A percentile compares a stretch with the other conserved stretches of the same genome.
Conservation (phyloP, 2,888 invertebrate genomes). For the Mycalesis mineus region DNA sequence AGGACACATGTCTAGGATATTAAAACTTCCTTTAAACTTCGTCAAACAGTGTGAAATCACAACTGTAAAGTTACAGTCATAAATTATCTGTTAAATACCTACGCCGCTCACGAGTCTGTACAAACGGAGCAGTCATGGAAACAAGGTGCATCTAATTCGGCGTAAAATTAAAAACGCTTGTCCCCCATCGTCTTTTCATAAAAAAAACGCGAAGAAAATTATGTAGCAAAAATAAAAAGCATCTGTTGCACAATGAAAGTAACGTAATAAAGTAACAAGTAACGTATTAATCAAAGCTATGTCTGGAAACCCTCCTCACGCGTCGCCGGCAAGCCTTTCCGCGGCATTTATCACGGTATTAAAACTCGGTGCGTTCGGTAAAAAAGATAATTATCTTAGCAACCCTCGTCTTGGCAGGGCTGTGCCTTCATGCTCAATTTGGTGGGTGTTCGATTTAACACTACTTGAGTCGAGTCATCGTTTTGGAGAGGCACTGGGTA, state of each 20-base stretch:
- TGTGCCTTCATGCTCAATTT: constrained; percentile 36
- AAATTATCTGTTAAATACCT: constrained; percentile 14
- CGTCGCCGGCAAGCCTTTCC: constrained; percentile 75
- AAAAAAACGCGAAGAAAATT: constrained; percentile 44
- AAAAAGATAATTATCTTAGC: constrained; percentile 78
- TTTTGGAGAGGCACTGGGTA: background rate
- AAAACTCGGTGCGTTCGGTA: constrained; percentile 71
- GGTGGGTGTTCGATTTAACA: constrained; percentile 19
- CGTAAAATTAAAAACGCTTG: constrained; percentile 47
- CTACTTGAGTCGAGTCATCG: constrained; percentile 14
- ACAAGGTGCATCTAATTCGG: constrained; percentile 54
- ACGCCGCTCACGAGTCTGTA: constrained; percentile 18
- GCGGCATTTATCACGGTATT: constrained; percentile 77
- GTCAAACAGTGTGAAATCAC: background rate
- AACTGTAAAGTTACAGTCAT: background rate
- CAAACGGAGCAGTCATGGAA: constrained; percentile 38
- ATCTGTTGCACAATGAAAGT: constrained; percentile 66
- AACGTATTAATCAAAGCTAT: constrained; percentile 56
- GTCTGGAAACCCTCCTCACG: constrained; percentile 57
- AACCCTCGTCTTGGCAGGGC: constrained; percentile 72
- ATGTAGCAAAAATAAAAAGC: constrained; percentile 64
- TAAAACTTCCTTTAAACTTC: too few relatives aligned
- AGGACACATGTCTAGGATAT: too few relatives aligned
- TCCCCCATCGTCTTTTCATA: constrained; percentile 12
- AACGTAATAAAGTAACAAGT: constrained; percentile 50